Evolutionary conservation across 1,140 invertebrate species (phyloP).

Genomic region (Drosophila ananassae): DNA sequence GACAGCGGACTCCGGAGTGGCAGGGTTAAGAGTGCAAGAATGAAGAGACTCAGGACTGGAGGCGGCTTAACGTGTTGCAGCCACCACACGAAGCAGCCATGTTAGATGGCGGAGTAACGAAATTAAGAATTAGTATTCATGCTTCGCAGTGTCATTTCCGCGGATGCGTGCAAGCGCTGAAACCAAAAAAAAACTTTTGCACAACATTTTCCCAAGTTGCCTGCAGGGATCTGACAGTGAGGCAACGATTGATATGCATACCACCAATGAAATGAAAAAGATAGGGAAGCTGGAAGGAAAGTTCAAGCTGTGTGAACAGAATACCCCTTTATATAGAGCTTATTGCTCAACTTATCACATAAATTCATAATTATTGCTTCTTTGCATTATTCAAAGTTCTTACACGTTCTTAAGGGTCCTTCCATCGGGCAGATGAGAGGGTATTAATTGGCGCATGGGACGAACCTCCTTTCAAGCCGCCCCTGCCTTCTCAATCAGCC

Average conservation of each 20-base stretch:
- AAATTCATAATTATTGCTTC: slow-evolving; percentile 80
- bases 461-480: not conserved
- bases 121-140: slow-evolving; percentile 82
- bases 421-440: slow-evolving; percentile 9
- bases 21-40: slow-evolving; percentile 25
- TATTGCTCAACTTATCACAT: slow-evolving; percentile 74
- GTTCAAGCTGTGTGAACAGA: slow-evolving; percentile 60
- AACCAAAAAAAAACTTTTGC: slow-evolving; percentile 46
- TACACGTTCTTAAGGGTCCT: not conserved
- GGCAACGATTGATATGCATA: slow-evolving; percentile 62
- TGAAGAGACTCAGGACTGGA: slow-evolving; percentile 24
- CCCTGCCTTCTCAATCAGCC: not conserved
- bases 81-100: slow-evolving; percentile 14
- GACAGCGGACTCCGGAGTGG: not conserved
- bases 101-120: slow-evolving; percentile 52
- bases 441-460: slow-evolving; percentile 11
- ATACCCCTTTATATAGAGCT: slow-evolving; percentile 39
- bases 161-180: slow-evolving; percentile 64
- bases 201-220: slow-evolving; percentile 34
- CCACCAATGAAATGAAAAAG: slow-evolving; percentile 29
- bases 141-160: slow-evolving; percentile 79
- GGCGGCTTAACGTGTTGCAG: slow-evolving; percentile 69
- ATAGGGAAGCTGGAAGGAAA: slow-evolving; percentile 38
- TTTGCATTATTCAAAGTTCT: slow-evolving; percentile 69
- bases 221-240: slow-evolving; percentile 8